Conservation (phyloP, 2,888 invertebrate species). For the Scaptomyza reducta region DNA sequence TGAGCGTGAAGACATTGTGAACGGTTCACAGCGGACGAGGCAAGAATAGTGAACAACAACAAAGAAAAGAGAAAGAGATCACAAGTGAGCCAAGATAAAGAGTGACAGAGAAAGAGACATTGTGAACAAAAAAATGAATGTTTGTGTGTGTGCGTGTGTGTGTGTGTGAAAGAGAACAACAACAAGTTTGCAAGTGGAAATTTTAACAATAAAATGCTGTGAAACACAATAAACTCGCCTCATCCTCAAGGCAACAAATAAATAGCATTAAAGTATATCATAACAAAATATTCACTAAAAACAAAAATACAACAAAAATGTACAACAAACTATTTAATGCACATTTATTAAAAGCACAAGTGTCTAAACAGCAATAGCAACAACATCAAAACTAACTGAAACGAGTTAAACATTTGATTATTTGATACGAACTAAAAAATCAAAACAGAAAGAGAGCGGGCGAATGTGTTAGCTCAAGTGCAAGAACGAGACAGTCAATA, state of each 20-base stretch:
- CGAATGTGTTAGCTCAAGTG: slow-evolving; percentile 21
- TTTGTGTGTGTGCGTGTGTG: slow-evolving; percentile 30
- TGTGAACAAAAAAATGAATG: slow-evolving; percentile 30
- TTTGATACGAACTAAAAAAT: slow-evolving; percentile 16
- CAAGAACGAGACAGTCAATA: slow-evolving; percentile 52
- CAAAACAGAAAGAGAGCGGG: slow-evolving; percentile 47
- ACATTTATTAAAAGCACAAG: slow-evolving; percentile 52
- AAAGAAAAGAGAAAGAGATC: slow-evolving; percentile 30
- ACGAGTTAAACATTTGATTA: slow-evolving; percentile 50
- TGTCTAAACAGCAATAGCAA: slow-evolving; percentile 32
- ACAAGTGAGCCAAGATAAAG: slow-evolving; percentile 17
- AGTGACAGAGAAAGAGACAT: slow-evolving; percentile 23
- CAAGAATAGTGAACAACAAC: slow-evolving; percentile 19
- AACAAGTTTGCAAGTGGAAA: slow-evolving; percentile 79
- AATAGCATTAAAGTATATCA: slow-evolving; percentile 21
- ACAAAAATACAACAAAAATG: slow-evolving; percentile 11
- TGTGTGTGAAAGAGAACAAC: slow-evolving; percentile 64
- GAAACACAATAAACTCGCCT: slow-evolving; percentile 59
- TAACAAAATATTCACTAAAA: slow-evolving; percentile 17
- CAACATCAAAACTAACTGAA: slow-evolving; percentile 28
- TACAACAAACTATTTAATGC: slow-evolving; percentile 28
- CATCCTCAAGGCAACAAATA: slow-evolving; percentile 52
- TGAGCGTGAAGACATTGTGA: slow-evolving; percentile 82
- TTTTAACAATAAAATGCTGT: slow-evolving; percentile 75
- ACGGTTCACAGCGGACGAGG: slow-evolving; percentile 76